These are phyloP conservation scores for Danionella cerebrum DNA, from an alignment of 2,113 vertebrate species.

Conservation along the genomic window DNA sequence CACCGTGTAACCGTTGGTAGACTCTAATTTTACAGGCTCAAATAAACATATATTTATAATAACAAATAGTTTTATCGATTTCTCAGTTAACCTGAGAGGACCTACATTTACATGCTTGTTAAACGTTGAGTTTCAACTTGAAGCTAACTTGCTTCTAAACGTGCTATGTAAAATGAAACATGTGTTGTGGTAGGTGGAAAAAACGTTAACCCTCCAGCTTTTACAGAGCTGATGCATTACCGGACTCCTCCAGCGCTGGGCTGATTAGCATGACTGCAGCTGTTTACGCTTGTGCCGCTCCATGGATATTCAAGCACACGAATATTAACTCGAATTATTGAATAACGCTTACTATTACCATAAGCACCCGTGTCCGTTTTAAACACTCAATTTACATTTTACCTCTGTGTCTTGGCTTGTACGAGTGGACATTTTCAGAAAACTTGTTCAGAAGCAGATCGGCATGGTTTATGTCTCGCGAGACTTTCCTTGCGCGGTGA, in stretches of 20 bases:
- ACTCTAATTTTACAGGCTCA: too few species aligned
- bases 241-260: background rate
- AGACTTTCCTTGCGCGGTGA: background rate
- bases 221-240: background rate
- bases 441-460: background rate
- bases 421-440: background rate
- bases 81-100: too few species aligned
- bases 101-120: too few species aligned
- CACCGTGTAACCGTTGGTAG: too few species aligned
- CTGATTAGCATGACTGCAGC: background rate
- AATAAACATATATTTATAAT: too few species aligned
- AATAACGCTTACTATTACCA: background rate
- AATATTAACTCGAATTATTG: background rate
- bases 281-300: background rate
- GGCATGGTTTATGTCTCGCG: background rate
- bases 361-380: background rate
- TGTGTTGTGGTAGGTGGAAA: too few species aligned
- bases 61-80: too few species aligned
- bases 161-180: too few species aligned
- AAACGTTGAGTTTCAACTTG: too few species aligned
- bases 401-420: constrained; percentile 3
- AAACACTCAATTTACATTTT: too few species aligned
- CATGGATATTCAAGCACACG: background rate
- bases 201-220: too few species aligned
- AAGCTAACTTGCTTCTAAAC: too few species aligned